A percentile compares a stretch with the other conserved stretches of the same genome.
phyloP scores from a whole-genome alignment of 2,888 invertebrate genomes.

The Caenorhabditis sinica region DNA sequence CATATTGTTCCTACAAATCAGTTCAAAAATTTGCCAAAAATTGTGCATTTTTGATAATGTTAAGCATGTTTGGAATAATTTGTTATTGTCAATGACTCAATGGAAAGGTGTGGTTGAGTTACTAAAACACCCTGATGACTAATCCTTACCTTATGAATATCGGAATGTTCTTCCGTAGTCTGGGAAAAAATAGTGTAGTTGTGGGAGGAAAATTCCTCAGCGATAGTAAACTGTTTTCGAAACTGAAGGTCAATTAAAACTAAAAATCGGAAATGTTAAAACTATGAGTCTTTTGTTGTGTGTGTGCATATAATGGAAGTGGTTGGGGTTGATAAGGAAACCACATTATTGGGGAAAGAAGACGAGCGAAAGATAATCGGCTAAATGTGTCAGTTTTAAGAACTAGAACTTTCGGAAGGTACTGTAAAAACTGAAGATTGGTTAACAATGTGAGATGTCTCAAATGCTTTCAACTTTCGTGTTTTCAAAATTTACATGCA shows the following conservation, averaged over 20 bases:
- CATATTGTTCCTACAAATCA: constrained; percentile 1
- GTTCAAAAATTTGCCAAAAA: constrained; percentile 15
- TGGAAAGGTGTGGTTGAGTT: not conserved
- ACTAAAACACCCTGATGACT: not conserved
- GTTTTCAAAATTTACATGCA: too few species aligned
- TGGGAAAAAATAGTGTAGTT: too few species aligned
- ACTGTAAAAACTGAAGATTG: too few species aligned
- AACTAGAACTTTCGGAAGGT: too few species aligned
- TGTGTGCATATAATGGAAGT: not conserved
- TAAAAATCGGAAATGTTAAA: constrained; percentile 9
- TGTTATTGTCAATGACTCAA: constrained; percentile 10
- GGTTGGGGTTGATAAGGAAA: constrained; percentile 19
- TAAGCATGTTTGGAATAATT: not conserved
- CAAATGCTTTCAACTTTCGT: too few species aligned
- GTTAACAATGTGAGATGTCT: too few species aligned
- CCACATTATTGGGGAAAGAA: not conserved
- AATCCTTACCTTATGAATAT: not conserved
- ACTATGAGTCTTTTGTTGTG: not conserved
- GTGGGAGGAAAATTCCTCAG: not conserved
- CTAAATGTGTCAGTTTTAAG: constrained; percentile 8
- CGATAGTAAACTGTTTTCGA: not conserved
- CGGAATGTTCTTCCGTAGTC: not conserved
- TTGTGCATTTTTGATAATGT: not conserved
- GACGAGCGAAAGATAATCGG: constrained; percentile 3
- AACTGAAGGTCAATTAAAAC: constrained; percentile 5